phyloP scores from a whole-genome alignment of 2,113 vertebrate species.

The Lathamus discolor region DNA sequence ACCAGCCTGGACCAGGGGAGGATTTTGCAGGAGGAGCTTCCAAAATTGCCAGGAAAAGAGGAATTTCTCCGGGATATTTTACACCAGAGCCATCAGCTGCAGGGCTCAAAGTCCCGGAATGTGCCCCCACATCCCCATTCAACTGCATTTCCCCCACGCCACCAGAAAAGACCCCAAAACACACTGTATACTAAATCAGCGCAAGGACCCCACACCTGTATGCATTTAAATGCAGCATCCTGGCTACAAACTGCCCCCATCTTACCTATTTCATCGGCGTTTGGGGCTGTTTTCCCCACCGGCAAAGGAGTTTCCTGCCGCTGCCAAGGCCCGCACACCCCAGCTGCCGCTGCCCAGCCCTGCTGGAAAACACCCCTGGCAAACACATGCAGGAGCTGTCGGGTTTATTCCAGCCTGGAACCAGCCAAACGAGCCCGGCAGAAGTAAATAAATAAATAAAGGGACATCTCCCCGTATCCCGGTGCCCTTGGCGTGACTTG shows the following conservation, averaged over 20 bases:
- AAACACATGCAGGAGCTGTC: not conserved
- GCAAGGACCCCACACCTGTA: rapidly evolving
- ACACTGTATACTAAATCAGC: not conserved
- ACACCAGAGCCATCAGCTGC: not conserved
- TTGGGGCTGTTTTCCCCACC: not conserved
- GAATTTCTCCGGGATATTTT: not conserved
- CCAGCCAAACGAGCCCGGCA: not conserved
- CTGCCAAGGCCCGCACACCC: not conserved
- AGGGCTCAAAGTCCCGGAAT: not conserved
- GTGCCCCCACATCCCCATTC: not conserved
- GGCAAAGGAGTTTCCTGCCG: not conserved
- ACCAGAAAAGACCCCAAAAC: not conserved
- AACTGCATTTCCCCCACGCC: rapidly evolving
- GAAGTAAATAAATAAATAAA: not conserved
- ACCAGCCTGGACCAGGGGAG: not conserved
- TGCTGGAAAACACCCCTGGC: not conserved
- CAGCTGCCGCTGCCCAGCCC: not conserved
- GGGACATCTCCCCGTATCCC: not conserved
- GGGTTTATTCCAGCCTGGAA: not conserved
- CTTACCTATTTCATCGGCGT: not conserved
- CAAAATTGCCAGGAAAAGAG: not conserved
- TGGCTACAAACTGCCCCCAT: rapidly evolving
- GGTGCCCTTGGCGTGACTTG: not conserved
- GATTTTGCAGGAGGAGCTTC: not conserved
- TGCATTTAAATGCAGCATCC: rapidly evolving